phyloP scores from a whole-genome alignment of 2,888 invertebrate species.

The Yponomeuta plumbellus region DNA sequence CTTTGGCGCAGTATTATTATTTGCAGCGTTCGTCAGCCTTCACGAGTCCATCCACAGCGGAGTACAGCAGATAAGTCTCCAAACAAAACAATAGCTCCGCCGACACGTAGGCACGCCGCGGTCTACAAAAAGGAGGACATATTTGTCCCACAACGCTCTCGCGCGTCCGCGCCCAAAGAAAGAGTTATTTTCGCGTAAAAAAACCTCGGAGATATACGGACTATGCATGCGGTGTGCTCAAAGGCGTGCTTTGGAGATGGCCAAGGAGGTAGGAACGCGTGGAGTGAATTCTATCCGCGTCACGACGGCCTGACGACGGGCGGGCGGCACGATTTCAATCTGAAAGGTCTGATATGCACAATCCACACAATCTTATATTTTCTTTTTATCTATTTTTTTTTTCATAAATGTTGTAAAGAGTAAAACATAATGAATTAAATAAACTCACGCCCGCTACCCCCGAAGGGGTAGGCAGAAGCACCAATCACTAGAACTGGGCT shows the following conservation, averaged over 20 bases:
- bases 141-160: constrained; percentile 21
- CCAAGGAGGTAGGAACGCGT: background rate
- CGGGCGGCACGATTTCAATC: too few relatives aligned
- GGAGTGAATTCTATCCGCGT: background rate
- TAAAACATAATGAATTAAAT: too few relatives aligned
- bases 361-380: too few relatives aligned
- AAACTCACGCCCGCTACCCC: too few relatives aligned
- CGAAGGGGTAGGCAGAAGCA: too few relatives aligned
- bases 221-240: constrained; percentile 15
- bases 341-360: too few relatives aligned
- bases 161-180: constrained; percentile 16
- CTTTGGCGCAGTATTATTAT: too few relatives aligned
- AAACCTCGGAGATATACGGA: constrained; percentile 12
- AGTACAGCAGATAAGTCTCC: background rate
- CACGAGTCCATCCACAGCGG: too few relatives aligned
- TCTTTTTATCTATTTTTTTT: too few relatives aligned
- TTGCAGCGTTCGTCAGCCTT: too few relatives aligned
- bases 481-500: too few relatives aligned
- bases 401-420: too few relatives aligned
- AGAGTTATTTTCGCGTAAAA: constrained; percentile 21
- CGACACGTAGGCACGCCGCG: constrained; percentile 13
- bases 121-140: constrained; percentile 21
- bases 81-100: constrained; percentile 7
- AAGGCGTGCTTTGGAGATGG: constrained; percentile 15
- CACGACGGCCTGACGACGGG: background rate